These are phyloP conservation scores for Acronicta alni DNA, from an alignment of 2,888 invertebrate genomes.

Conservation along the genomic window DNA sequence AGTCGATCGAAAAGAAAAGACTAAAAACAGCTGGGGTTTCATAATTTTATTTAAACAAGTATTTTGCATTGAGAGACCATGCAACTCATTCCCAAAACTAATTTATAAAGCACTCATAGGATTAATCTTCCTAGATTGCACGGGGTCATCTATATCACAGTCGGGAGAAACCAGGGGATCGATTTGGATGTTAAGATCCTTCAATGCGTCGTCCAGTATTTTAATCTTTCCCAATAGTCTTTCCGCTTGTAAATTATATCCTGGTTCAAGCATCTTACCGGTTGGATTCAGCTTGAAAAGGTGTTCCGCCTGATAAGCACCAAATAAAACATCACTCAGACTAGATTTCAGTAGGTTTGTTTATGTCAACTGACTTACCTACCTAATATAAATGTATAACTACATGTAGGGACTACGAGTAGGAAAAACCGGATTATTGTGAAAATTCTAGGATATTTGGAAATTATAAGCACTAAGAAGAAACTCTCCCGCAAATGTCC, in stretches of 20 bases:
- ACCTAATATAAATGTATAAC: too few relatives aligned
- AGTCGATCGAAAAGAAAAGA: background rate
- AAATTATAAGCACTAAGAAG: too few relatives aligned
- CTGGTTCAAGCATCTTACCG: conserved; percentile 92
- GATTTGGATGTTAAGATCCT: conserved; percentile 79
- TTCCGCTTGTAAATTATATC: conserved; percentile 90
- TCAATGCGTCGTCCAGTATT: conserved; percentile 79
- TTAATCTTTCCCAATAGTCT: conserved; percentile 84
- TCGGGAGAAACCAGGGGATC: conserved; percentile 76
- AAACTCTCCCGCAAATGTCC: too few relatives aligned
- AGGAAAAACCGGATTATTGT: too few relatives aligned
- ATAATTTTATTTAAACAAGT: background rate
- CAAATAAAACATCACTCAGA: conserved; percentile 46
- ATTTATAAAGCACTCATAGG: conserved; percentile 71
- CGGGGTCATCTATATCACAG: conserved; percentile 56
- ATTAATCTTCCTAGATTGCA: conserved; percentile 55
- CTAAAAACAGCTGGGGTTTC: conserved; percentile 1
- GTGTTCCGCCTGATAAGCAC: conserved; percentile 89
- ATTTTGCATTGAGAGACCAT: background rate
- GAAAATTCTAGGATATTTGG: too few relatives aligned
- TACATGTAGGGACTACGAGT: too few relatives aligned
- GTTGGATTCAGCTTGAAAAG: conserved; percentile 92
- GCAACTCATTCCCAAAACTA: background rate
- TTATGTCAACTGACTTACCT: background rate
- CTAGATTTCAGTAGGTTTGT: background rate